phyloP scores from a whole-genome alignment of 2,888 invertebrate species.

The Bedellia somnulentella region DNA sequence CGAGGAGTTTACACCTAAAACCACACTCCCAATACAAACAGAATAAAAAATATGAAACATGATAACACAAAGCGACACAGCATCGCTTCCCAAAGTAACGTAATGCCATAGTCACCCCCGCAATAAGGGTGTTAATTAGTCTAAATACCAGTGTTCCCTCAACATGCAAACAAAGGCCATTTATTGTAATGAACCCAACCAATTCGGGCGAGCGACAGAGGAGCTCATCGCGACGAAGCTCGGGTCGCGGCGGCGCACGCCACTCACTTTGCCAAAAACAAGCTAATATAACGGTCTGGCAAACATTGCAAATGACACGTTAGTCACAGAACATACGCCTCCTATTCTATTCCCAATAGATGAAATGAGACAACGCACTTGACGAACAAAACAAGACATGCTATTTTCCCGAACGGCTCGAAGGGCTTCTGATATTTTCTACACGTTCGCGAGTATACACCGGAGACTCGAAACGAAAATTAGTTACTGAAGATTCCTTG shows the following conservation, averaged over 20 bases:
- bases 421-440: slow-evolving; percentile 50
- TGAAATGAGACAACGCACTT: slow-evolving; percentile 20
- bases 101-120: slow-evolving; percentile 17
- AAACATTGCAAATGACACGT: slow-evolving; percentile 56
- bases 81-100: slow-evolving; percentile 4
- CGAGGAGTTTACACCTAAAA: too few species aligned
- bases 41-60: too few species aligned
- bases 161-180: slow-evolving; percentile 51
- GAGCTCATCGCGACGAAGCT: slow-evolving; percentile 37
- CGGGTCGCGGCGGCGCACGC: slow-evolving; percentile 33
- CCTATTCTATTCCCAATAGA: slow-evolving; percentile 21
- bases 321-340: slow-evolving; percentile 39
- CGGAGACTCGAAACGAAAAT: slow-evolving; percentile 53
- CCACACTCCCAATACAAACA: too few species aligned
- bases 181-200: slow-evolving; percentile 51
- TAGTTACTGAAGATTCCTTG: slow-evolving; percentile 55
- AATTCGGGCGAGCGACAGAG: slow-evolving; percentile 37
- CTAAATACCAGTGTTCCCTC: slow-evolving; percentile 50
- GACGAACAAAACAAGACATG: slow-evolving; percentile 54
- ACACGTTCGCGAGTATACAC: slow-evolving; percentile 55
- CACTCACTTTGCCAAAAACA: slow-evolving; percentile 51
- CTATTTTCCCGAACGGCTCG: slow-evolving; percentile 52
- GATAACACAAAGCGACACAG: too few species aligned
- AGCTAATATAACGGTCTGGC: slow-evolving; percentile 51
- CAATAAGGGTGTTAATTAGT: slow-evolving; percentile 50